Conservation (phyloP, 2,113 vertebrate species). For the Chunga burmeisteri region DNA sequence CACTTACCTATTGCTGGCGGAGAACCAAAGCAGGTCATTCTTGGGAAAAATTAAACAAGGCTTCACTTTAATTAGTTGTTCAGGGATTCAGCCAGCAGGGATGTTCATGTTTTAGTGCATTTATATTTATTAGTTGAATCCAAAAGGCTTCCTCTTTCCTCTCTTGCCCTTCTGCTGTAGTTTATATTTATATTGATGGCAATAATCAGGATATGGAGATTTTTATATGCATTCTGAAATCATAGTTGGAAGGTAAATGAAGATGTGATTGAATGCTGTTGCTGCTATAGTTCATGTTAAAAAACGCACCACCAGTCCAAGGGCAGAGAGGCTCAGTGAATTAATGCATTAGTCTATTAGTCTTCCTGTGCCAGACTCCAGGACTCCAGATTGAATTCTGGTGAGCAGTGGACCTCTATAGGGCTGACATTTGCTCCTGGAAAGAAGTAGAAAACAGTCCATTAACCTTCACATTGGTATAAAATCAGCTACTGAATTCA, state of each 20-base stretch:
- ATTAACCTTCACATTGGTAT: constrained; percentile 30
- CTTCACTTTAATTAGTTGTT: constrained; percentile 74
- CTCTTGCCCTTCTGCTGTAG: background rate
- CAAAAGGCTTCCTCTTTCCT: background rate
- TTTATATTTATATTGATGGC: constrained; percentile 15
- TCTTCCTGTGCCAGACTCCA: background rate
- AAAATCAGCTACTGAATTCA: constrained; percentile 28
- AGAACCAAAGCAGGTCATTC: constrained; percentile 70
- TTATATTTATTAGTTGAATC: constrained; percentile 45
- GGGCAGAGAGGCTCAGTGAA: constrained; percentile 9
- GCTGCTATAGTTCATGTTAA: constrained; percentile 40
- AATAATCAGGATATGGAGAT: constrained; percentile 43
- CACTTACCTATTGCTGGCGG: constrained; percentile 61
- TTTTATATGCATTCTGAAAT: constrained; percentile 40
- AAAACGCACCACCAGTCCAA: background rate
- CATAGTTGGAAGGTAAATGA: constrained; percentile 36
- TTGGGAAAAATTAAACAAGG: constrained; percentile 76
- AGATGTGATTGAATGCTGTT: constrained; percentile 55
- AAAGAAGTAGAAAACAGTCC: background rate
- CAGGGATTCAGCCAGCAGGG: constrained; percentile 51
- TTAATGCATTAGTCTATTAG: constrained; percentile 37
- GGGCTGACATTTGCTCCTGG: constrained; percentile 47
- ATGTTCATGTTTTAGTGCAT: constrained; percentile 67
- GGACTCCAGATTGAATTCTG: constrained; percentile 17
- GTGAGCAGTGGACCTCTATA: constrained; percentile 1